Conservation (phyloP, 2,797 vertebrate species). For the Percopsis omiscomaycus region DNA sequence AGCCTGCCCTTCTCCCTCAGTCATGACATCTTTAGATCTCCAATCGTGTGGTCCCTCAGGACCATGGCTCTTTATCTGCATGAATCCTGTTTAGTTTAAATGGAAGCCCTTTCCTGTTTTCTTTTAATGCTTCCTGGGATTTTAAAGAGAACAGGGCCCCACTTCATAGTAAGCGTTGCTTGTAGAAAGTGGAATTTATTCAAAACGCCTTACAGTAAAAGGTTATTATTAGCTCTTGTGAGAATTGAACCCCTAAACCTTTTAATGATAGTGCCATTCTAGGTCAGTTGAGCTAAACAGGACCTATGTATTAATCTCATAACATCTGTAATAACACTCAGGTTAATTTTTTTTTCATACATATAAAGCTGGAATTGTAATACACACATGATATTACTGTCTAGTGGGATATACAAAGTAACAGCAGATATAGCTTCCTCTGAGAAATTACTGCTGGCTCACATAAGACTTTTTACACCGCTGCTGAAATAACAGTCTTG, state of each 20-base stretch:
- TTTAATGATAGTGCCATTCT: not conserved
- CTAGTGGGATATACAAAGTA: not conserved
- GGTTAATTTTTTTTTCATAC: not conserved
- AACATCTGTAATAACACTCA: too few species aligned
- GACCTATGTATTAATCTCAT: too few species aligned
- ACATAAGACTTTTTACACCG: constrained; percentile 6
- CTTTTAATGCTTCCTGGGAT: too few species aligned
- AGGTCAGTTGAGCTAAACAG: too few species aligned
- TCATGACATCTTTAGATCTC: not conserved
- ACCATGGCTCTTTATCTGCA: too few species aligned
- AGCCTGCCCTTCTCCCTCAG: constrained; percentile 2
- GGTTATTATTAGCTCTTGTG: not conserved
- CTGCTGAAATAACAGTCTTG: constrained; percentile 48
- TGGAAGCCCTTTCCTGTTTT: too few species aligned
- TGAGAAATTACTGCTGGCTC: constrained; percentile 17
- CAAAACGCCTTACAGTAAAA: too few species aligned
- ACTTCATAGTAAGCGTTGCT: too few species aligned
- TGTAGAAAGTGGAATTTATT: too few species aligned
- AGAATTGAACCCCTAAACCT: not conserved
- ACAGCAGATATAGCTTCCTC: not conserved
- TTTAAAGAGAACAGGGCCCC: too few species aligned
- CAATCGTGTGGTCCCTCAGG: too few species aligned
- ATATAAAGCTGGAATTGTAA: not conserved
- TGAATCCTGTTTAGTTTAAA: too few species aligned
- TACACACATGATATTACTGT: constrained; percentile 14